Evolutionary conservation across 2,113 vertebrate species (phyloP), one percentile per base, ranked within the genome.

Genomic region (Thunnus maccoyii): DNA sequence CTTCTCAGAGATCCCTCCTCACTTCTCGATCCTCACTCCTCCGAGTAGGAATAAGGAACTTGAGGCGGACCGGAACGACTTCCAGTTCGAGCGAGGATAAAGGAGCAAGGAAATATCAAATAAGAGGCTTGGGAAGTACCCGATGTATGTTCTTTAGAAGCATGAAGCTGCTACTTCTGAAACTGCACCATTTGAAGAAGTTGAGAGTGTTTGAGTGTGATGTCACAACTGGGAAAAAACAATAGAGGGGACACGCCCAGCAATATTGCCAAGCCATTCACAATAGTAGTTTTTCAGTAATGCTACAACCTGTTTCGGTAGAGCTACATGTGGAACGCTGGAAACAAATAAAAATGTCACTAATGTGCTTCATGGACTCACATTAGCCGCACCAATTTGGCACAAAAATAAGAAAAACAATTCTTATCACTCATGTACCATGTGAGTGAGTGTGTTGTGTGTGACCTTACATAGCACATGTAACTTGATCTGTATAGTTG

Each of bases 391-490:
- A 32, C 3, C 11, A 41, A 18, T 44, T 20, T 56, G 9, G 46
- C 41, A 58, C 15, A 10, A 41, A 67, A 44, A 57, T 5, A 16
- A 44, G 3, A 5, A 46, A 15, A 56, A 10, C 3, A 12, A 9
- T 32, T 36, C 13, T 54, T 62, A 30, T 50, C 67, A 18, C 12
- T 3, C 10, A 12, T 32, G 63, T 47, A 20, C 7, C 17, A 20
- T 63, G 50, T 60, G 51, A 44, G 20, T 72, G 27, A n/a, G 15
- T 61, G 52, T 74, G 58, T 68, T 65, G 60, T 5, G 13, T 57
- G 36, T 25, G 62, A 17, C 46, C 95, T 90, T 94, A 96, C 95
- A 86, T 14, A 93, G 89, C n/a, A 91, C 13, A 4, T 88, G 15
- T 14, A 93, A 18, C 55, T 52, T 81, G 46, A 95, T n/a, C 3